Evolutionary conservation across 2,113 vertebrate genomes (phyloP).

Genomic region (Tachysurus vachellii): DNA sequence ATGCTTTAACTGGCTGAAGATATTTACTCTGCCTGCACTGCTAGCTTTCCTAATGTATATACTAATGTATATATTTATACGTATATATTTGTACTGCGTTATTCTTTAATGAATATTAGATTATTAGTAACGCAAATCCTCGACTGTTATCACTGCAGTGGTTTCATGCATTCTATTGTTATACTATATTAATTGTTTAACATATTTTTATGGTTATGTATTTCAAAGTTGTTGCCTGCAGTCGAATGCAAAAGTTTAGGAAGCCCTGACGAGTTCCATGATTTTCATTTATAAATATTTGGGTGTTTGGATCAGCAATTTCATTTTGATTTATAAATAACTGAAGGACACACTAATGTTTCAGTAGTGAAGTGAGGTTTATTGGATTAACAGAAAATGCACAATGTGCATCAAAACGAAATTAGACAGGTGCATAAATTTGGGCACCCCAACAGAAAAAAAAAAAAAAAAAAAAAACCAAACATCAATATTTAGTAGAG

Average conservation of each 20-base stretch:
- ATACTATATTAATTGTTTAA: not conserved
- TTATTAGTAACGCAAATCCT: conserved; percentile 37
- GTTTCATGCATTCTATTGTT: conserved; percentile 8
- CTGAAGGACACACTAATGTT: too few relatives aligned
- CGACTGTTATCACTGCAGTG: conserved; percentile 53
- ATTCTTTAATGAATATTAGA: conserved; percentile 33
- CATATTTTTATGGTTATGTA: conserved; percentile 38
- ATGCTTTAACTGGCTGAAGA: conserved; percentile 42
- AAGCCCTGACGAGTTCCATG: too few relatives aligned
- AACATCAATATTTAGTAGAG: too few relatives aligned
- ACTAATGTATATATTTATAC: conserved; percentile 41
- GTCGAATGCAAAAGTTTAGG: not conserved
- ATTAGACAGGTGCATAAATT: too few relatives aligned
- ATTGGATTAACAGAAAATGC: too few relatives aligned
- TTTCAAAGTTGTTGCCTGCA: conserved; percentile 6
- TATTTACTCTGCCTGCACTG: conserved; percentile 49
- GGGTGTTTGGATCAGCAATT: too few relatives aligned
- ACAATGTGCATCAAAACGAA: too few relatives aligned
- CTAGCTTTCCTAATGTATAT: conserved; percentile 44
- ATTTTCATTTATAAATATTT: too few relatives aligned
- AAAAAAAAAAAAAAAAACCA: too few relatives aligned
- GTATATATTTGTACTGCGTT: conserved; percentile 46
- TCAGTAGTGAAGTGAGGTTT: too few relatives aligned
- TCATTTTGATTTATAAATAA: too few relatives aligned
- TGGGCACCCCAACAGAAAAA: too few relatives aligned